Conservation (phyloP, 2,888 invertebrate genomes). For the Drosophila putrida region DNA sequence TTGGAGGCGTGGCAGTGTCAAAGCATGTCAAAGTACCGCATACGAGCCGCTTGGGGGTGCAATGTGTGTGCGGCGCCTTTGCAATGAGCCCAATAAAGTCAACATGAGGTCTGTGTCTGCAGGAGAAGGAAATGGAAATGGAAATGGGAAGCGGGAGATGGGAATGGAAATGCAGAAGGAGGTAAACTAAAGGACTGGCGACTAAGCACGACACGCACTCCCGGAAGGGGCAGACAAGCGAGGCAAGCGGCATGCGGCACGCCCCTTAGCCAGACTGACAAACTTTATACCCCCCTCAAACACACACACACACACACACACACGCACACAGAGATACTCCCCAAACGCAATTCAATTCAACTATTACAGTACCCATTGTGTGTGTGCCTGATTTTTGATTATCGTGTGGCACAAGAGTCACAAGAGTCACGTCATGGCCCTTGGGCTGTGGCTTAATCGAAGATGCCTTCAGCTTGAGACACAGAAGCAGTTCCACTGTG, state of each 20-base stretch:
- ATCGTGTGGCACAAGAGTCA: slow-evolving; percentile 56
- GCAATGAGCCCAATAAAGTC: slow-evolving; percentile 80
- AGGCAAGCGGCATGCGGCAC: slow-evolving; percentile 32
- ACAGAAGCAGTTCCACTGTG: slow-evolving; percentile 16
- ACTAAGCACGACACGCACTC: slow-evolving; percentile 31
- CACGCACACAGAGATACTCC: slow-evolving; percentile 20
- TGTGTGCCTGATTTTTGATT: slow-evolving; percentile 74
- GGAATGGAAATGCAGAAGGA: slow-evolving; percentile 6
- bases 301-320: not conserved
- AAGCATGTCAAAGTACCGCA: slow-evolving; percentile 73
- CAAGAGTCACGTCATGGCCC: slow-evolving; percentile 75
- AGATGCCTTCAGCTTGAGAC: slow-evolving; percentile 46
- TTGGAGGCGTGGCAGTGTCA: slow-evolving; percentile 61
- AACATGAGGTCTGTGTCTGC: slow-evolving; percentile 54
- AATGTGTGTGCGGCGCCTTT: slow-evolving; percentile 43
- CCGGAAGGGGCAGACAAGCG: slow-evolving; percentile 35
- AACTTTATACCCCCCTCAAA: slow-evolving; percentile 24
- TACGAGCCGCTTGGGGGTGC: slow-evolving; percentile 29
- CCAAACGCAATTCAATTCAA: slow-evolving; percentile 76
- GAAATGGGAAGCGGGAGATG: not conserved
- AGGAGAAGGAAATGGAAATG: not conserved
- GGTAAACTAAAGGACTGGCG: slow-evolving; percentile 4
- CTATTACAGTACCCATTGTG: slow-evolving; percentile 76
- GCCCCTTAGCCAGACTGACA: slow-evolving; percentile 30
- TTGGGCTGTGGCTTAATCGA: slow-evolving; percentile 69